Base-by-base conservation (phyloP, 30 jellyfish, hydroid and myxozoan species). In the Catostylus mosaicus region DNA sequence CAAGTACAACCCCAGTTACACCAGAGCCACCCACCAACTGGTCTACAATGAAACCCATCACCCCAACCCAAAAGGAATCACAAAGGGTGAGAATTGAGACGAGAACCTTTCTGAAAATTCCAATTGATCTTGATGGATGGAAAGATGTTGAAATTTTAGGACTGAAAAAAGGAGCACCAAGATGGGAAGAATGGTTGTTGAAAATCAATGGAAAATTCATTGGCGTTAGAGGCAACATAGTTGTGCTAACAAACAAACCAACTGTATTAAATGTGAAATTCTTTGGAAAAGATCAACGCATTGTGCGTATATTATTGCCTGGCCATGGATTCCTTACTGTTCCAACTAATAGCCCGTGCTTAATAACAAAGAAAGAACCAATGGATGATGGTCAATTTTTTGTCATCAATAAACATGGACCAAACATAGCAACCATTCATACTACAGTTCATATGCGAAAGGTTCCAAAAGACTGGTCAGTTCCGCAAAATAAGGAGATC, bases 101-200 rank as follows among this genome's bases (percentile, higher is more conserved):
- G n/a, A 12, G 0, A 2, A 34, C 6, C 19, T 2, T 48, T 36
- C 27, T 67, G 66, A 56, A 34, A 40, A 56, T 86, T 20, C 89
- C 86, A 11, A 66, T 86, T 22, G 96, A 86, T 43, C 27, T 77
- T 40, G 89, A 76, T 26, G 90, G 73, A 35, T 3, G 56, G 73
- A 82, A 73, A 46, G 65, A 86, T 33, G 24, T 76, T 50, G 64
- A 72, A 18, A 78, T 86, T 19, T 20, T 64, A 26, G 88, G 88
- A 3, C 45, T 71, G 35, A 37, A 48, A 3, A 20, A 54, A 63
- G 37, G 48, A 8, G 65, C 85, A 1, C 48, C 76, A 0, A 62
- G 31, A 46, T 47, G 54, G 50, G 96, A 86, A 52, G 83, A 64
- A 59, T 86, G 90, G 96, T n/a, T 73, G 3, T 71, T 86, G 61